These are phyloP conservation scores for Cinclus mexicanus DNA, from an alignment of 2,113 vertebrate species.

Conservation along the genomic window DNA sequence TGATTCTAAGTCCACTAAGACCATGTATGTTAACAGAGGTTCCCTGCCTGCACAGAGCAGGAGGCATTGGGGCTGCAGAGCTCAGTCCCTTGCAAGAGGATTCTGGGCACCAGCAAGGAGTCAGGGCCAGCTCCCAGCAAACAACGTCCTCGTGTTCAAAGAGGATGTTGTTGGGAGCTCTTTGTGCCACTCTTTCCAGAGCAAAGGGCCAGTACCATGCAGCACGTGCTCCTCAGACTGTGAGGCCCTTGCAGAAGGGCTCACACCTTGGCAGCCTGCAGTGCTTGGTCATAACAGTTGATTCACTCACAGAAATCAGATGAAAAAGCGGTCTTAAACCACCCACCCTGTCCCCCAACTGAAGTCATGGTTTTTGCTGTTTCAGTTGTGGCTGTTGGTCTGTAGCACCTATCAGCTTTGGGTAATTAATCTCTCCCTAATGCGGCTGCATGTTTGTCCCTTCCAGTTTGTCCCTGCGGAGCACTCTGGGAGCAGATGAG, in stretches of 20 bases:
- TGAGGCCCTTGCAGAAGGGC: background rate
- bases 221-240: fast-evolving
- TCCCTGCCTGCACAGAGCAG: background rate
- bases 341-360: background rate
- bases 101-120: background rate
- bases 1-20: background rate
- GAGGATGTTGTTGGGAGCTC: background rate
- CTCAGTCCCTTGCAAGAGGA: background rate
- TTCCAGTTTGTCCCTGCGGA: background rate
- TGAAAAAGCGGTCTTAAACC: background rate
- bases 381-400: background rate
- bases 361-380: background rate
- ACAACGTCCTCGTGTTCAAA: background rate
- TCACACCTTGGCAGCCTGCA: background rate
- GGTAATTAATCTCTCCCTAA: background rate
- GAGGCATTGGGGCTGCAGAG: background rate
- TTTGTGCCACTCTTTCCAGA: background rate
- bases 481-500: background rate
- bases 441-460: background rate
- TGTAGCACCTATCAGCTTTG: background rate
- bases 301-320: background rate
- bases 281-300: fast-evolving
- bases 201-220: background rate
- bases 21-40: background rate
- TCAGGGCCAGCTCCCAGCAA: background rate